phyloP scores from a whole-genome alignment of 2,113 vertebrate genomes.

The Danionella cerebrum region DNA sequence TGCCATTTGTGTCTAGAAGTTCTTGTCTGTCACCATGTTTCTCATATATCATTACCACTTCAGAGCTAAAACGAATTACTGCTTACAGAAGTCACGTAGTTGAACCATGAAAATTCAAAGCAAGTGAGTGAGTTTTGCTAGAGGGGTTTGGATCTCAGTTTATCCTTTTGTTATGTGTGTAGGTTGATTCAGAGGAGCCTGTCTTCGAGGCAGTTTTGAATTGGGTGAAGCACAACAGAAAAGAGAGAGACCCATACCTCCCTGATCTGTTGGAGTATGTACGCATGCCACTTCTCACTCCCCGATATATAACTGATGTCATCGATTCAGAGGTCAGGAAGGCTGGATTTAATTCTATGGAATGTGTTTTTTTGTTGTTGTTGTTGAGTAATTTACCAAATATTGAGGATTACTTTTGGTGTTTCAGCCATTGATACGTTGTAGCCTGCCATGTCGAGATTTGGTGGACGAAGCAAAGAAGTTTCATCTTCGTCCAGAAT shows the following conservation, averaged over 20 bases:
- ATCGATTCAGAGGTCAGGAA: slow-evolving; percentile 88
- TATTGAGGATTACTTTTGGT: background rate
- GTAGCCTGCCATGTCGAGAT: slow-evolving; percentile 93
- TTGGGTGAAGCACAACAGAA: slow-evolving; percentile 94
- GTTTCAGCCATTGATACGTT: slow-evolving; percentile 85
- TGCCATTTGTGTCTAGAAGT: slow-evolving; percentile 44
- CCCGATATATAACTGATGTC: slow-evolving; percentile 95
- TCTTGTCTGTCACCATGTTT: slow-evolving; percentile 38
- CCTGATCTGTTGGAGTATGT: slow-evolving; percentile 90
- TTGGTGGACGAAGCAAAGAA: slow-evolving; percentile 98
- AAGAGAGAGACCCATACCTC: slow-evolving; percentile 81
- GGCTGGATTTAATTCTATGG: background rate
- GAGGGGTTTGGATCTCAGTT: background rate
- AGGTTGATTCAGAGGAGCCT: slow-evolving; percentile 97
- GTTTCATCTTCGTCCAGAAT: slow-evolving; percentile 91
- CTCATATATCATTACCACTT: slow-evolving; percentile 46
- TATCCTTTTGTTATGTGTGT: slow-evolving; percentile 7
- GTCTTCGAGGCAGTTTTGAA: slow-evolving; percentile 95
- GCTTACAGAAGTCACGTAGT: background rate
- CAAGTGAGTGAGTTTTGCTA: background rate
- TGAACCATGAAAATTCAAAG: background rate
- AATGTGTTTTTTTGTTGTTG: background rate
- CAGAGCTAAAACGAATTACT: slow-evolving; percentile 43
- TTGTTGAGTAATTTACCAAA: too few species aligned
- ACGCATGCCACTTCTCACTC: slow-evolving; percentile 91